Percentiles rank a stretch among this genome's conserved stretches.
Evolutionary conservation across 2,113 vertebrate species (phyloP).

Genomic region (Phylloscopus trochiloides): DNA sequence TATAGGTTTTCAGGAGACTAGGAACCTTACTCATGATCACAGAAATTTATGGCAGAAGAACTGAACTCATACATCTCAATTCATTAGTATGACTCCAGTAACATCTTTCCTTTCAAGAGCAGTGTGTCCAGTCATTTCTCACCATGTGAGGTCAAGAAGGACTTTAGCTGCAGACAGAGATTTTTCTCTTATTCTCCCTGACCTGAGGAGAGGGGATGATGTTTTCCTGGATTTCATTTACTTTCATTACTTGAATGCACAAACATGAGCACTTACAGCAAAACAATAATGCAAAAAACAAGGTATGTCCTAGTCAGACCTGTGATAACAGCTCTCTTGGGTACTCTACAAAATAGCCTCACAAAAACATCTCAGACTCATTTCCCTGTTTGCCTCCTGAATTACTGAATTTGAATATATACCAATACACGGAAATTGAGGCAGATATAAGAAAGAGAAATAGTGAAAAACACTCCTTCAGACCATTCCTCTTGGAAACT

Average conservation of each 20-base stretch:
- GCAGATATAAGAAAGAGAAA: neutral
- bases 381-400: neutral
- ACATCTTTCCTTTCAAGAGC: neutral
- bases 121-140: neutral
- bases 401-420: neutral
- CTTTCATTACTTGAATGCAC: neutral
- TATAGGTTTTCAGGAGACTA: neutral
- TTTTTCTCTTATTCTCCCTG: neutral
- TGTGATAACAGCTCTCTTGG: neutral
- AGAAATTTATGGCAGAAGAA: neutral
- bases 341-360: neutral
- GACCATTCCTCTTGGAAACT: neutral
- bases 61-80: neutral
- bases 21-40: neutral
- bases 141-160: neutral
- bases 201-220: neutral
- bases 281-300: neutral
- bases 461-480: neutral
- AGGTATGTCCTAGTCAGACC: neutral
- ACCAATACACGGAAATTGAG: neutral
- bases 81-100: neutral
- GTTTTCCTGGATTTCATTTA: neutral
- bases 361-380: neutral
- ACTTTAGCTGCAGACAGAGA: neutral
- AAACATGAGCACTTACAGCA: neutral